Conservation (phyloP, 1,140 invertebrate species). For the Pissodes strobi region DNA sequence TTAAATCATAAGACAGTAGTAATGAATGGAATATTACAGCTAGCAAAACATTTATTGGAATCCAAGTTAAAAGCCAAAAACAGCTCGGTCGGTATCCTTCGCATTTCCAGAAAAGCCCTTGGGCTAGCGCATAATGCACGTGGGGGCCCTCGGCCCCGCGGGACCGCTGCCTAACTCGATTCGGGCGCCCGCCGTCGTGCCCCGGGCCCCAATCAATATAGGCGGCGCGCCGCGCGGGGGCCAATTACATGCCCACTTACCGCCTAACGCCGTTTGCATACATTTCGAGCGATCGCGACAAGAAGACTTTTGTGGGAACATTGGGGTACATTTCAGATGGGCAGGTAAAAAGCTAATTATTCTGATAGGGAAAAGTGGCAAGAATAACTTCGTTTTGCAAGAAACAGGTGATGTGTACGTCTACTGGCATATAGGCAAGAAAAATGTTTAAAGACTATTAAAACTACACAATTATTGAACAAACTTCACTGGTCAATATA, state of each 20-base stretch:
- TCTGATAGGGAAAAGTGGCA: too few species aligned
- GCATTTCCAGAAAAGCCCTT: conserved; percentile 12
- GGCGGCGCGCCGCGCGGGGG: conserved; percentile 49
- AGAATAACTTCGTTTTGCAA: too few species aligned
- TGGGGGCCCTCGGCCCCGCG: conserved; percentile 38
- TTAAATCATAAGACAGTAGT: too few species aligned
- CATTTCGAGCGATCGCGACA: conserved; percentile 50
- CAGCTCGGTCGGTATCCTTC: conserved; percentile 10
- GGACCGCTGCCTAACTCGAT: conserved; percentile 51
- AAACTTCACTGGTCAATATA: too few species aligned
- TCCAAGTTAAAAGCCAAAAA: too few species aligned
- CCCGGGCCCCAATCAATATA: conserved; percentile 52
- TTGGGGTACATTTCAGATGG: not conserved
- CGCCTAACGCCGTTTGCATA: conserved; percentile 56
- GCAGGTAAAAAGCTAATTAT: too few species aligned
- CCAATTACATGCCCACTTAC: conserved; percentile 58
- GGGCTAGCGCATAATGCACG: conserved; percentile 12
- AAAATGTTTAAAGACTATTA: too few species aligned
- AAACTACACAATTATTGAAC: too few species aligned
- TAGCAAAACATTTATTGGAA: too few species aligned
- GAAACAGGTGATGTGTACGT: too few species aligned
- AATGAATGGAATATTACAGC: too few species aligned
- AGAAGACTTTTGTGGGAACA: conserved; percentile 34
- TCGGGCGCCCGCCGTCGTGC: conserved; percentile 38
- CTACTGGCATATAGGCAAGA: too few species aligned